phyloP scores from a whole-genome alignment of 1,140 invertebrate species.

The Heliothis subflexa region DNA sequence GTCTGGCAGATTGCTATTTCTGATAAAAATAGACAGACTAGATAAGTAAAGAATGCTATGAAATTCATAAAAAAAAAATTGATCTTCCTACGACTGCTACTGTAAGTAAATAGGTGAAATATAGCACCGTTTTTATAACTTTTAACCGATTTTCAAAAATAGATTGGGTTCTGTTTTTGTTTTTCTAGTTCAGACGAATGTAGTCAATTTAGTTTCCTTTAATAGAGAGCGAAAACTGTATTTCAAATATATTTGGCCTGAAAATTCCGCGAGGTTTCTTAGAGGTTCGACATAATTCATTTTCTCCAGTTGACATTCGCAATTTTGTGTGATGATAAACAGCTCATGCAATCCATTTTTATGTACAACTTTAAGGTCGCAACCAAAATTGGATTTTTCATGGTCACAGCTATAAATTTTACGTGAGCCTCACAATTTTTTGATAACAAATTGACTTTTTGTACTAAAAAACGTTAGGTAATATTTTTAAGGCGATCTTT shows the following conservation, averaged over 20 bases:
- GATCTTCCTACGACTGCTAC: too few relatives aligned
- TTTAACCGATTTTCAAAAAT: too few relatives aligned
- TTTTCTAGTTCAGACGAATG: too few relatives aligned
- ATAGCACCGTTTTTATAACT: too few relatives aligned
- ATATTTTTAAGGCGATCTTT: background rate
- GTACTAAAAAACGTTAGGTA: slow-evolving; percentile 19
- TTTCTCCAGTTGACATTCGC: slow-evolving; percentile 20
- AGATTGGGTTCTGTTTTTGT: too few relatives aligned
- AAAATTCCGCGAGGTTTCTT: background rate
- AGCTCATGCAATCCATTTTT: slow-evolving; percentile 26
- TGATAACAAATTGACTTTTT: slow-evolving; percentile 29
- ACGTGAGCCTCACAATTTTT: slow-evolving; percentile 3
- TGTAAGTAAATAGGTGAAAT: too few relatives aligned
- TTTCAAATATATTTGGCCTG: background rate
- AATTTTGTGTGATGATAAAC: slow-evolving; percentile 28
- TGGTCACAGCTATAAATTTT: slow-evolving; percentile 15
- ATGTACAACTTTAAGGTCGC: slow-evolving; percentile 15
- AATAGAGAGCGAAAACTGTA: too few relatives aligned
- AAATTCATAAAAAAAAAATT: too few relatives aligned
- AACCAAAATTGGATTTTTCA: slow-evolving; percentile 36
- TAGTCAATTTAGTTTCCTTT: too few relatives aligned
- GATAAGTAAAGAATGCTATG: too few relatives aligned
- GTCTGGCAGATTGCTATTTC: too few relatives aligned
- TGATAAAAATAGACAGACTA: too few relatives aligned
- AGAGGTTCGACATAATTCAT: slow-evolving; percentile 38